Conservation (phyloP, 2,797 vertebrate species). For the Cuniculus paca region DNA sequence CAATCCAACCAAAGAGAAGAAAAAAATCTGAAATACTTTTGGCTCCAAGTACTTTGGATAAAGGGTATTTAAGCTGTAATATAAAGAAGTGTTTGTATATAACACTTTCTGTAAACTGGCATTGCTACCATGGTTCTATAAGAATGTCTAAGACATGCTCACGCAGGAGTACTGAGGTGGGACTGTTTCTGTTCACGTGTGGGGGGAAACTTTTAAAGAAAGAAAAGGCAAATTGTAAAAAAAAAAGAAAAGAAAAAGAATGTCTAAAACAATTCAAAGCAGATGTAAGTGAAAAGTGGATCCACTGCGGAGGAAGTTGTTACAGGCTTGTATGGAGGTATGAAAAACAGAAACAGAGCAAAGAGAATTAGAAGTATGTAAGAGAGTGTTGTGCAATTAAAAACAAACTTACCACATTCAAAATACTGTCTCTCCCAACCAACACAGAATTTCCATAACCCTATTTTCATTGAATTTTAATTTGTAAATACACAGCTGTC, state of each 20-base stretch:
- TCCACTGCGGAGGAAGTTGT: not conserved
- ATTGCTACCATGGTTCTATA: not conserved
- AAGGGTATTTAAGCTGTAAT: not conserved
- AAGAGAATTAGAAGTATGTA: not conserved
- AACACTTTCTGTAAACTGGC: not conserved
- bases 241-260: no score
- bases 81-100: not conserved
- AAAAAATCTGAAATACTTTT: not conserved
- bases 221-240: no score
- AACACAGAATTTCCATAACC: not conserved
- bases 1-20: not conserved
- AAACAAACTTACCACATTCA: not conserved
- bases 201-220: no score
- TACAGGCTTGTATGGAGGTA: not conserved
- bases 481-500: not conserved
- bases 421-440: not conserved
- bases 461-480: slow-evolving; percentile 41
- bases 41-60: not conserved
- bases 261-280: not conserved
- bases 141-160: not conserved
- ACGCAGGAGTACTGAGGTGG: no score
- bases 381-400: not conserved
- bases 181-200: no score
- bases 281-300: not conserved
- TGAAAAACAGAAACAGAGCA: not conserved